phyloP scores from a whole-genome alignment of 2,113 vertebrate species.

The Petrocephalus zakoni region DNA sequence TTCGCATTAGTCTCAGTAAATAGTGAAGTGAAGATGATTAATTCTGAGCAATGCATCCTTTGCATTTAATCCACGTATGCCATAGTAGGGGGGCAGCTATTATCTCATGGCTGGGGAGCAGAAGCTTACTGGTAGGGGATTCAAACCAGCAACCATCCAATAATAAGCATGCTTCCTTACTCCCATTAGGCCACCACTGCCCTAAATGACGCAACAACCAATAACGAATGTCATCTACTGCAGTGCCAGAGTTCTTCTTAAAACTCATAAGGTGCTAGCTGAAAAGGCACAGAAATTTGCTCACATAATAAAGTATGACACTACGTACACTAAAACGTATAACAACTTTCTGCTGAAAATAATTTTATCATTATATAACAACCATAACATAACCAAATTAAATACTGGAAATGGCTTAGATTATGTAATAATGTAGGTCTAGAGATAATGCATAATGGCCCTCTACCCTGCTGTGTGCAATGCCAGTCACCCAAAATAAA shows the following conservation, averaged over 20 bases:
- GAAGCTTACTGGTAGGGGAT: too few species aligned
- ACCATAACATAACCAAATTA: neutral
- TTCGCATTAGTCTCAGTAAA: neutral
- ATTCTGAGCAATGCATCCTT: too few species aligned
- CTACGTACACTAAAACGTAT: neutral
- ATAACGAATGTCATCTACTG: neutral
- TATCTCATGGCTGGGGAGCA: too few species aligned
- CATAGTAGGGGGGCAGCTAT: too few species aligned
- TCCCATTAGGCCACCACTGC: too few species aligned
- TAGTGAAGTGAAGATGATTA: neutral
- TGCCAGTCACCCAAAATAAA: neutral
- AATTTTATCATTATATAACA: too few species aligned
- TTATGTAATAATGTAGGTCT: neutral
- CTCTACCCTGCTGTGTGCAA: neutral
- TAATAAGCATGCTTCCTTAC: too few species aligned
- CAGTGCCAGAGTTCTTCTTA: neutral
- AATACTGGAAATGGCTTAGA: neutral
- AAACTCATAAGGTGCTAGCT: neutral
- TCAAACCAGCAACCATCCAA: too few species aligned
- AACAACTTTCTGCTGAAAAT: neutral
- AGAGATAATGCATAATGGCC: neutral
- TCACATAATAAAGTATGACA: neutral
- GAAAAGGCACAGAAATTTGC: neutral
- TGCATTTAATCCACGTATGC: too few species aligned
- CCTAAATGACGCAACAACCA: too few species aligned